Conservation (phyloP, 1,140 invertebrate genomes). For the Drosophila ironensis region DNA sequence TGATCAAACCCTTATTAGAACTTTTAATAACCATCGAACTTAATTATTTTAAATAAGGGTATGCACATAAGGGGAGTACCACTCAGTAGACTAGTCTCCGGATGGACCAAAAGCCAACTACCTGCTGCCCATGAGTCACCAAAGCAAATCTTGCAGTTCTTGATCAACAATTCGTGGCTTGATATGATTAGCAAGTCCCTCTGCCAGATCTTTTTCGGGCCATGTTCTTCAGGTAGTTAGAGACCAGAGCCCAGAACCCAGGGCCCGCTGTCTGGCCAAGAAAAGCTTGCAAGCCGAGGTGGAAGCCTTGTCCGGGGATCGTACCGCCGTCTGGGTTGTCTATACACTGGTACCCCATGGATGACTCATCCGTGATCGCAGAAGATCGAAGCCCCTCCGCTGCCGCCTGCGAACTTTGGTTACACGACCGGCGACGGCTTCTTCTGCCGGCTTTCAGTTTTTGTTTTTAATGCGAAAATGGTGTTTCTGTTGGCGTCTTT, state of each 20-base stretch:
- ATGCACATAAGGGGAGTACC: constrained; percentile 18
- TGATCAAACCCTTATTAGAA: too few species aligned
- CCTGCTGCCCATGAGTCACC: constrained; percentile 61
- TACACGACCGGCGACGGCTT: constrained; percentile 22
- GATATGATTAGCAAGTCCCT: constrained; percentile 71
- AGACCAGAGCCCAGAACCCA: constrained; percentile 40
- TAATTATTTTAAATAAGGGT: constrained; percentile 3
- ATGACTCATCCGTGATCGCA: constrained; percentile 21
- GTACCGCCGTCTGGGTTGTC: constrained; percentile 20
- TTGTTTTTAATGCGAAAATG: constrained; percentile 60
- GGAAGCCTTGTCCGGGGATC: background rate
- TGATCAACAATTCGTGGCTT: constrained; percentile 43
- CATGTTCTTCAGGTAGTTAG: constrained; percentile 64
- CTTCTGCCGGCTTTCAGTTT: constrained; percentile 12
- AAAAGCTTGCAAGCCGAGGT: constrained; percentile 21
- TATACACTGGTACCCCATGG: too few species aligned
- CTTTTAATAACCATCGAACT: too few species aligned
- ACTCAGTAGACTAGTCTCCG: background rate
- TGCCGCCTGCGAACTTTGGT: constrained; percentile 3
- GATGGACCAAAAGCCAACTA: constrained; percentile 20
- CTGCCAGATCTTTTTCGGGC: constrained; percentile 14
- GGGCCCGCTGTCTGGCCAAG: constrained; percentile 36
- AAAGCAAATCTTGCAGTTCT: constrained; percentile 40
- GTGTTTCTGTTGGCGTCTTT: constrained; percentile 55
- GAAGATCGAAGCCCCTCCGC: background rate